These are phyloP conservation scores for Acanthococcus lagerstroemiae DNA, from an alignment of 2,888 invertebrate species.

Conservation along the genomic window DNA sequence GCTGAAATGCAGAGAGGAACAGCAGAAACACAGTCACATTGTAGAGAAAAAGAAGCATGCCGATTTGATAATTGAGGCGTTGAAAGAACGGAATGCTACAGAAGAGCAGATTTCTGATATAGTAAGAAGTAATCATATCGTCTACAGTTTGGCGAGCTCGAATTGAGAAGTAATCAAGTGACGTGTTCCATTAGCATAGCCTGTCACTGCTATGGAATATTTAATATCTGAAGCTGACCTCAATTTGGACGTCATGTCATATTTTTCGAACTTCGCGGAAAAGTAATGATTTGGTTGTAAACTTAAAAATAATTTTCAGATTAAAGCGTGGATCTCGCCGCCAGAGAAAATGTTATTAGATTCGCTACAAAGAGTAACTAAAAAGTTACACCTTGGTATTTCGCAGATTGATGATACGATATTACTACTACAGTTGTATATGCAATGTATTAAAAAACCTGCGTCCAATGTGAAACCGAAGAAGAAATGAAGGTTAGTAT, in stretches of 20 bases:
- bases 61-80: not conserved
- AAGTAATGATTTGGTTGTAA: not conserved
- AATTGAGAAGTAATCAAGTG: no score
- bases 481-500: no score
- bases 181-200: not conserved
- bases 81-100: not conserved
- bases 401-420: slow-evolving; percentile 10
- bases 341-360: slow-evolving; percentile 2
- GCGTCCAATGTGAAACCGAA: no score
- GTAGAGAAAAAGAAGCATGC: slow-evolving; percentile 3
- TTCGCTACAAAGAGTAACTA: not conserved
- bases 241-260: not conserved
- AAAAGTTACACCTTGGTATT: not conserved
- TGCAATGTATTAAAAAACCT: no score
- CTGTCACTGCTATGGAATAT: no score
- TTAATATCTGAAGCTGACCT: not conserved
- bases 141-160: no score
- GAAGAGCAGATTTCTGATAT: slow-evolving; percentile 11
- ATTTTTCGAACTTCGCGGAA: not conserved
- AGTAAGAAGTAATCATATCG: not conserved
- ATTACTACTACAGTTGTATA: slow-evolving; percentile 1
- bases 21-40: slow-evolving; percentile 5
- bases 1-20: slow-evolving; percentile 1
- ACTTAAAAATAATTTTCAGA: no score
- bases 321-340: not conserved